Conservation (phyloP, 1,140 invertebrate genomes). For the Trigoniulus corallinus region DNA sequence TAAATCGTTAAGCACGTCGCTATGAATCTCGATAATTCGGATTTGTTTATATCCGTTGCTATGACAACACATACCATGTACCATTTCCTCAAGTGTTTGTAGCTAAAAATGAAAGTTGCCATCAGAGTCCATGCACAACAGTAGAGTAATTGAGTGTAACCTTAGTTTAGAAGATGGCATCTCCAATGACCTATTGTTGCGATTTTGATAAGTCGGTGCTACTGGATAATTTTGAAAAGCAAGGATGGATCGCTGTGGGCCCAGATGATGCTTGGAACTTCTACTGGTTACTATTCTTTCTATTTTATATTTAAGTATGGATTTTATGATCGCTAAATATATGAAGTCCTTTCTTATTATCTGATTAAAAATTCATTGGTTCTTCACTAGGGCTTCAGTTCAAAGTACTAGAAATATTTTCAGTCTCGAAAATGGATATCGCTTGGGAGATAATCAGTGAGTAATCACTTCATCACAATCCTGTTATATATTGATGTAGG, state of each 20-base stretch:
- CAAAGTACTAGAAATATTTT: conserved; percentile 78
- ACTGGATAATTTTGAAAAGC: conserved; percentile 79
- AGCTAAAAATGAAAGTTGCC: too few relatives aligned
- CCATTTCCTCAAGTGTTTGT: too few relatives aligned
- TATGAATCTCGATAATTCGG: too few relatives aligned
- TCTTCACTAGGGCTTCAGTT: conserved; percentile 51
- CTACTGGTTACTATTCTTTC: conserved; percentile 51
- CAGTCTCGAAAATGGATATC: conserved; percentile 77
- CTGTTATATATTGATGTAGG: too few relatives aligned
- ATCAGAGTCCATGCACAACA: too few relatives aligned
- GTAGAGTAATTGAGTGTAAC: too few relatives aligned
- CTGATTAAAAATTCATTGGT: conserved; percentile 10
- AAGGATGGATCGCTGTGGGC: conserved; percentile 77
- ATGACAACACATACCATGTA: too few relatives aligned
- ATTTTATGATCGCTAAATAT: neutral
- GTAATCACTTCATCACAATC: too few relatives aligned
- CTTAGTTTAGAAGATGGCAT: conserved; percentile 15
- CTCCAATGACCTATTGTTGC: conserved; percentile 59
- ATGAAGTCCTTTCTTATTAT: conserved; percentile 8
- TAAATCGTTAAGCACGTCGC: too few relatives aligned
- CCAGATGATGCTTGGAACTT: conserved; percentile 94
- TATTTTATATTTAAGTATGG: conserved; percentile 6
- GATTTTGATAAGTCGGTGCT: conserved; percentile 92
- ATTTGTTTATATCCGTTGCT: too few relatives aligned
- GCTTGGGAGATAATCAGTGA: conserved; percentile 81